Base-by-base conservation (phyloP, 2,113 vertebrate species). In the Sprattus sprattus region DNA sequence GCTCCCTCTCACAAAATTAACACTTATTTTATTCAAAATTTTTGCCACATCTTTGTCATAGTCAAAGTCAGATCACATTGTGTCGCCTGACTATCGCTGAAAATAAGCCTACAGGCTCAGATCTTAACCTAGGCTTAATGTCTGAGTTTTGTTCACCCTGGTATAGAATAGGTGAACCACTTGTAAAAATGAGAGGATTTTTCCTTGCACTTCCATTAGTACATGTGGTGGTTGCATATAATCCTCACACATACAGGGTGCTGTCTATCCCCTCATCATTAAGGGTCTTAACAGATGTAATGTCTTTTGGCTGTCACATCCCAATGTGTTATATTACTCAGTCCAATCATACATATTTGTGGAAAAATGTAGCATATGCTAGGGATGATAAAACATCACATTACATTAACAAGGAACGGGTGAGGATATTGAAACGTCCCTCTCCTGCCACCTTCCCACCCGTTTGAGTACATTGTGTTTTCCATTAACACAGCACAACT, bases 301-400 rank as follows among this genome's bases (percentile, higher is more conserved):
- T 78, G 71, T 39, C 39, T 32, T 60, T 60, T 4, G 13, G 15
- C 71, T 78, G 13, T 39, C 39, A 39, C 71, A 13, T 78, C 20
- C 10, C 32, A 78, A 78, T 39, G 39, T 32, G 9, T 78, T 78
- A 39, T 39, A 78, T 78, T 78, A 32, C 71, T 78, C 71, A 39
- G 71, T 78, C 71, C 28, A 78, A 78, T 78, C 71, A 78, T 5
- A 13, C 32, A 78, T 78, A 78, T 78, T 78, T 78, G 71, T 78
- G 71, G 28, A 78, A 39, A 39, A 78, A 39, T 78, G 2, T 15
- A 39, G 71, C 71, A 78, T 78, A 78, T 78, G 71, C 10, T 78
- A 16, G 28, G 28, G 32, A 39, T 78, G 71, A 39, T 78, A 0
- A 39, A 39, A 39, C 11, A 78, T 18, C 3, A 13, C 32, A 78